phyloP scores from a whole-genome alignment of 2,888 invertebrate genomes.

The Acanthoscelides obtectus region DNA sequence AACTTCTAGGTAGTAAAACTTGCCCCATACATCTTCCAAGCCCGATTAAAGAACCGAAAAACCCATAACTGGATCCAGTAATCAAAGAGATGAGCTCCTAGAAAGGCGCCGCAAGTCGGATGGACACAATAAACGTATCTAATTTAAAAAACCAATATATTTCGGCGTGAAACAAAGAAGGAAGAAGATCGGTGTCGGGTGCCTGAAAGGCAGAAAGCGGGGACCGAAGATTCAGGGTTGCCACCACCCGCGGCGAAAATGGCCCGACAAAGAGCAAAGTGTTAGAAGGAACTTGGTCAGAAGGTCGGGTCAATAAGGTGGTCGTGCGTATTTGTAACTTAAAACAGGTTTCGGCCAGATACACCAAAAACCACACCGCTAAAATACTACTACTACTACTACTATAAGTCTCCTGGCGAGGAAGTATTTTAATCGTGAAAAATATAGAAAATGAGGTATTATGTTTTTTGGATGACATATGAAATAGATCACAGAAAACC shows the following conservation, averaged over 20 bases:
- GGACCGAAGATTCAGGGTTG: slow-evolving; percentile 16
- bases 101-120: background rate
- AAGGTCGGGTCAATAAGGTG: slow-evolving; percentile 3
- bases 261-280: slow-evolving; percentile 37
- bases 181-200: background rate
- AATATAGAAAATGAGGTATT: too few species aligned
- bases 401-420: too few species aligned
- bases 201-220: background rate
- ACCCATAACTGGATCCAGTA: background rate
- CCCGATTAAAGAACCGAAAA: background rate
- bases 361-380: too few species aligned
- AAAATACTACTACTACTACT: too few species aligned
- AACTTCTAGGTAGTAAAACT: background rate
- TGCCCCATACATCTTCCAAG: background rate
- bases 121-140: slow-evolving; percentile 9
- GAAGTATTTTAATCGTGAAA: too few species aligned
- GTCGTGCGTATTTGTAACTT: too few species aligned
- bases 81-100: background rate
- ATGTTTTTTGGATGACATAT: too few species aligned
- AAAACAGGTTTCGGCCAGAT: too few species aligned
- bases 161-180: slow-evolving; percentile 35
- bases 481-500: too few species aligned
- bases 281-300: slow-evolving; percentile 31
- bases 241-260: slow-evolving; percentile 36
- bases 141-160: slow-evolving; percentile 36